Evolutionary conservation across 1,140 invertebrate species (phyloP).

Genomic region (Rhysida immarginata): DNA sequence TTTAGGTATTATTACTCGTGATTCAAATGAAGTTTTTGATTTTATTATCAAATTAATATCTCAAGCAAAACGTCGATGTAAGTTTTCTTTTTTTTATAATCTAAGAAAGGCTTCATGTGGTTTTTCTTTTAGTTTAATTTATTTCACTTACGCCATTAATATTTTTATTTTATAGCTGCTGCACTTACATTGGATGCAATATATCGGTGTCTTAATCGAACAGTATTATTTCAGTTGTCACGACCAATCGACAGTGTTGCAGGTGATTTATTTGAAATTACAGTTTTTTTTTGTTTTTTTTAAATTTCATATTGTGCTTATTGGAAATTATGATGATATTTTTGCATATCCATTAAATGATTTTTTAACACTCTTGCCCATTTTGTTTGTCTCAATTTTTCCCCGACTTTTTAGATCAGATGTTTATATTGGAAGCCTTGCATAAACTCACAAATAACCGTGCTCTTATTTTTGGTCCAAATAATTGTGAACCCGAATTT

Average conservation of each 20-base stretch:
- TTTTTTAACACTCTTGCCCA: neutral
- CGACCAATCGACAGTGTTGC: constrained; percentile 61
- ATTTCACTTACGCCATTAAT: neutral
- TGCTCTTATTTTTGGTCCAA: constrained; percentile 75
- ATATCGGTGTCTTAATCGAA: constrained; percentile 85
- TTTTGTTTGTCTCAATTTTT: neutral
- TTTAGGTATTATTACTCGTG: constrained; percentile 58
- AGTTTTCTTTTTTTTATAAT: constrained; percentile 3
- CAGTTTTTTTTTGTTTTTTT: too few species aligned
- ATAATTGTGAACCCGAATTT: constrained; percentile 88
- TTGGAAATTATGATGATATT: too few species aligned
- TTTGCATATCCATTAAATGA: too few species aligned
- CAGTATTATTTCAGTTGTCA: constrained; percentile 81
- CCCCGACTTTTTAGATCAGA: constrained; percentile 56
- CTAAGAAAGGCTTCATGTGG: too few species aligned
- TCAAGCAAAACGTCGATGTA: constrained; percentile 57
- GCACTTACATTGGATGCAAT: constrained; percentile 50
- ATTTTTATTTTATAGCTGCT: constrained; percentile 18
- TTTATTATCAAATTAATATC: constrained; percentile 83
- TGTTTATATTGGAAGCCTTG: constrained; percentile 77
- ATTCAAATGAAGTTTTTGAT: constrained; percentile 89
- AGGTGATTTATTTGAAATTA: constrained; percentile 35
- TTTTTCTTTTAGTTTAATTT: constrained; percentile 36
- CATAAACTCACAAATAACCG: constrained; percentile 75
- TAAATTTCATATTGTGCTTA: too few species aligned